phyloP scores from a whole-genome alignment of 2,888 invertebrate genomes.

The Troglohyphantes excavatus region DNA sequence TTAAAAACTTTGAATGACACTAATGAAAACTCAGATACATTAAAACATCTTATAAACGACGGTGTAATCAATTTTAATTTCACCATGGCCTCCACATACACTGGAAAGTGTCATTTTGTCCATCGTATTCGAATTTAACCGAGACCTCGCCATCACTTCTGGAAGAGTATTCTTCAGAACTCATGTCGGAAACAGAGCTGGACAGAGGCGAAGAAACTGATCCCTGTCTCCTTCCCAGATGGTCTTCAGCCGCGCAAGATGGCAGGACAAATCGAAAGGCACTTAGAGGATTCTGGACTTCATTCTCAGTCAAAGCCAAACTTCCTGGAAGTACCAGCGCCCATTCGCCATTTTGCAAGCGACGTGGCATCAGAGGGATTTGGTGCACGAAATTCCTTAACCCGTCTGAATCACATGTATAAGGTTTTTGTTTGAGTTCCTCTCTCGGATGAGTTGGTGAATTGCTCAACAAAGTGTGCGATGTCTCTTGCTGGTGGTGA shows the following conservation, averaged over 20 bases:
- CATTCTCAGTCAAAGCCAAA: slow-evolving; percentile 17
- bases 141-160: slow-evolving; percentile 8
- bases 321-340: slow-evolving; percentile 67
- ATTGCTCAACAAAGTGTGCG: background rate
- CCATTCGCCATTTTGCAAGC: slow-evolving; percentile 73
- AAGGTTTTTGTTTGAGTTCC: background rate
- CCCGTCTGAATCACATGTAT: background rate
- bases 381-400: background rate
- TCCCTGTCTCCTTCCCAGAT: background rate
- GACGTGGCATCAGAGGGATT: slow-evolving; percentile 48
- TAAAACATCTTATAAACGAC: too few species aligned
- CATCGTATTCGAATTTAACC: slow-evolving; percentile 19
- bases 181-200: slow-evolving; percentile 59
- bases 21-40: too few species aligned
- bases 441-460: background rate
- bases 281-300: slow-evolving; percentile 42
- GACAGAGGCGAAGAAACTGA: slow-evolving; percentile 42
- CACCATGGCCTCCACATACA: slow-evolving; percentile 72
- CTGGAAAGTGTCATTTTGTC: background rate
- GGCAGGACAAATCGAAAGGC: slow-evolving; percentile 64
- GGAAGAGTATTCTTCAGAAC: slow-evolving; percentile 49
- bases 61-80: too few species aligned
- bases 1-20: too few species aligned
- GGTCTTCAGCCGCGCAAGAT: background rate
- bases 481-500: background rate